Evolutionary conservation across 2,888 invertebrate species (phyloP), one percentile per base, ranked within the genome.

Genomic region (Dione juno): DNA sequence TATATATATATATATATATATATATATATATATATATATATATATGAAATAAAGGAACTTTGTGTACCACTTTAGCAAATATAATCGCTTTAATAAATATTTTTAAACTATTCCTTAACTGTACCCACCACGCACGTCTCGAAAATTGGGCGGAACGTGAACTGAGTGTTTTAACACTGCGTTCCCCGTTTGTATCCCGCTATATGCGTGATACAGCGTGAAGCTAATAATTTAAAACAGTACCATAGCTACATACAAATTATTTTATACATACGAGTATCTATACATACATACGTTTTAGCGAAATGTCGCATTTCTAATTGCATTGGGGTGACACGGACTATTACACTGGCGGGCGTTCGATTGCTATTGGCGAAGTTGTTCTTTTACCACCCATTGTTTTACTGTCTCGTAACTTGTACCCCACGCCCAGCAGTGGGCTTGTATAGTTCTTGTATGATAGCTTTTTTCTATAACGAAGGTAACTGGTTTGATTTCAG

Each of bases 311-410:
- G 66, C 37, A 13, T 7, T 40, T 16, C 41, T 54, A 66, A 54
- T 53, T 53, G 54, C 43, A 43, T 41, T 14, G 35, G 66, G 66
- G 66, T 53, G 66, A 66, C 35, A 66, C 66, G 66, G 66, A 54
- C 54, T 41, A 66, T 66, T 66, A 54, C 53, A 66, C 53, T 13
- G 66, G 40, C 66, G 54, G 41, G 53, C 37, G 7, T 48, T 64
- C 53, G 53, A 54, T 66, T 54, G 43, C 41, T 54, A 43, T 50
- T 35, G 37, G 40, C 8, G 35, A 52, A 43, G n/a, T 21, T 43
- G 43, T 59, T 43, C 14, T 14, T 59, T 14, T 43, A 10, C 43
- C 21, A 43, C 43, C 43, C 59, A 13, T 37, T 13, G 57, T 16
- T 57, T 57, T 37, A 57, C 28, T 54, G n/a, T n/a, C 54, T 54